A percentile compares a stretch with the other conserved stretches of the same genome.
Conservation (phyloP, 2,797 vertebrate species). For the Bovichtus diacanthus region DNA sequence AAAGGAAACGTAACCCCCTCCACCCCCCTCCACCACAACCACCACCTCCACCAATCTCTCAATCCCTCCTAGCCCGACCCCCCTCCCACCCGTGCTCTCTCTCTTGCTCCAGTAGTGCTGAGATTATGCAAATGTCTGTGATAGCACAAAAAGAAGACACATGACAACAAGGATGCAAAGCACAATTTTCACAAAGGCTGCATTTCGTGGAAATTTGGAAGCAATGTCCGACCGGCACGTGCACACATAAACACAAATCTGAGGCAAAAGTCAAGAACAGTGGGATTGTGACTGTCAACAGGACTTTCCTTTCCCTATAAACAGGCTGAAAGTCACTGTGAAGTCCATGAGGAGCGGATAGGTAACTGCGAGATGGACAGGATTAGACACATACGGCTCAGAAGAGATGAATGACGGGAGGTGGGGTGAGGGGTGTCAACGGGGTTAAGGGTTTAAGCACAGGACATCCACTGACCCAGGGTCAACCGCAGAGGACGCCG, state of each 20-base stretch:
- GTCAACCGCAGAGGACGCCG: slow-evolving; percentile 56
- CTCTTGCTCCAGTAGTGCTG: slow-evolving; percentile 22
- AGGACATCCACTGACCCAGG: slow-evolving; percentile 83
- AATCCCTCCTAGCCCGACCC: slow-evolving; percentile 11
- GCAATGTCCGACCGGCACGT: background rate
- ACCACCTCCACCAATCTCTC: slow-evolving; percentile 41
- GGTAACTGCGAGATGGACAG: slow-evolving; percentile 53
- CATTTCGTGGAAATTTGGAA: background rate
- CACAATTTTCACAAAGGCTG: background rate
- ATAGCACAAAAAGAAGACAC: slow-evolving; percentile 14
- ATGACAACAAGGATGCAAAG: slow-evolving; percentile 10
- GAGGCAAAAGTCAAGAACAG: background rate
- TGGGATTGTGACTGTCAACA: background rate
- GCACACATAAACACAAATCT: background rate
- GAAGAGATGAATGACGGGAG: slow-evolving; percentile 48
- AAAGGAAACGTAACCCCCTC: slow-evolving; percentile 90
- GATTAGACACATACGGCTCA: slow-evolving; percentile 22
- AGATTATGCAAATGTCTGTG: slow-evolving; percentile 29
- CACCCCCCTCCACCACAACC: slow-evolving; percentile 35
- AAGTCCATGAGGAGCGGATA: slow-evolving; percentile 41
- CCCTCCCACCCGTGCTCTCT: background rate
- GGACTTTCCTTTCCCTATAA: background rate
- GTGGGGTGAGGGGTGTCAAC: slow-evolving; percentile 1
- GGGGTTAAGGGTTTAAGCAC: slow-evolving; percentile 84
- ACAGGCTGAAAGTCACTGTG: slow-evolving; percentile 22